Conservation (phyloP, 2,888 invertebrate genomes). For the Glaucopsyche alexis region DNA sequence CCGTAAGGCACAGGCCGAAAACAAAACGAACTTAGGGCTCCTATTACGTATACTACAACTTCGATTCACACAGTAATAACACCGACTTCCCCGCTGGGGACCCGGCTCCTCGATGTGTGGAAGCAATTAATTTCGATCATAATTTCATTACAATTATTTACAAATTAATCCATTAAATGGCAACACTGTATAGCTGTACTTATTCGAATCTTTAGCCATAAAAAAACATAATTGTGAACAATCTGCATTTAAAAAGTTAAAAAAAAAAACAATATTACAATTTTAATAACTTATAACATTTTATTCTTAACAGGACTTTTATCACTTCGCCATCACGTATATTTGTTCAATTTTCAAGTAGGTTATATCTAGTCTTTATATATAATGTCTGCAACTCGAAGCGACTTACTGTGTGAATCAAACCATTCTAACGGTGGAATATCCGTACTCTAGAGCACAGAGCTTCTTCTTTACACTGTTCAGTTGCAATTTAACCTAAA, state of each 20-base stretch:
- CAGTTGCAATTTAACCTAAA: neutral
- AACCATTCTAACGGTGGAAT: conserved; percentile 34
- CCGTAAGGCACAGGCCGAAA: conserved; percentile 43
- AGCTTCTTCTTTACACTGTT: neutral
- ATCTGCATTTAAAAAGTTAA: neutral
- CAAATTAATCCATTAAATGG: too few relatives aligned
- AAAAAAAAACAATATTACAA: conserved; percentile 21
- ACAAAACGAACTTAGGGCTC: conserved; percentile 34
- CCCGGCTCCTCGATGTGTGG: too few relatives aligned
- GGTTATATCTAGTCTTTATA: too few relatives aligned
- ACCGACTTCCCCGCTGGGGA: neutral
- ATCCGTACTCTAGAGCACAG: conserved; percentile 7
- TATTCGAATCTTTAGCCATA: too few relatives aligned
- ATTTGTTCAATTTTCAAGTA: too few relatives aligned
- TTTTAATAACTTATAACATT: conserved; percentile 18
- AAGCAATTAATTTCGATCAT: too few relatives aligned
- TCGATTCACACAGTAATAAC: conserved; percentile 25
- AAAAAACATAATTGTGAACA: neutral
- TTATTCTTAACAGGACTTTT: neutral
- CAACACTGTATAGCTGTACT: too few relatives aligned
- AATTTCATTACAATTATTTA: too few relatives aligned
- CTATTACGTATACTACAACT: conserved; percentile 41
- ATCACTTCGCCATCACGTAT: neutral
- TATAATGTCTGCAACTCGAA: too few relatives aligned
- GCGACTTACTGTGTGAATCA: conserved; percentile 33